Evolutionary conservation across 1,140 invertebrate species (phyloP).

Genomic region (Drosophila takahashii): DNA sequence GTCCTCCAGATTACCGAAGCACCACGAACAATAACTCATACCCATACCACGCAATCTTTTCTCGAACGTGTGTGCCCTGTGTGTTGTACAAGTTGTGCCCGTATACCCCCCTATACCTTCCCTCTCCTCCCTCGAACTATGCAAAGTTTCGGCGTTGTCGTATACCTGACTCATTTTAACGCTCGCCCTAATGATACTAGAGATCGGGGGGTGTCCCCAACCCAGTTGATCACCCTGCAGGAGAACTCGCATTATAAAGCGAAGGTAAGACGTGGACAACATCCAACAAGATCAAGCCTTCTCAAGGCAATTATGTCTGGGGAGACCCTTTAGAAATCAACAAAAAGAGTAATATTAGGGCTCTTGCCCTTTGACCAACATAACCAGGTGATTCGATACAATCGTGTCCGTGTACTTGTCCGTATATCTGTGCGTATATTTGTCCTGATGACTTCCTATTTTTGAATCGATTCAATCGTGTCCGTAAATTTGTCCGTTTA

Average conservation of each 20-base stretch:
- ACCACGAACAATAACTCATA: conserved; percentile 48
- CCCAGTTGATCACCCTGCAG: neutral
- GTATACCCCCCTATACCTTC: neutral
- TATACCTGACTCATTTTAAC: conserved; percentile 1
- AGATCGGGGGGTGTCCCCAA: neutral
- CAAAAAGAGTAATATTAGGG: neutral
- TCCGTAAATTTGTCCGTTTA: neutral
- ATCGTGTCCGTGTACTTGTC: neutral
- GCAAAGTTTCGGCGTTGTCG: conserved; percentile 7
- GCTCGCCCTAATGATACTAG: conserved; percentile 1
- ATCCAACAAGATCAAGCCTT: neutral
- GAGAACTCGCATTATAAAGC: neutral
- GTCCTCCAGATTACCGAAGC: conserved; percentile 53
- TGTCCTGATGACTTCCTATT: neutral
- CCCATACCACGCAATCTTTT: conserved; percentile 2
- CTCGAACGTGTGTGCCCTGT: neutral
- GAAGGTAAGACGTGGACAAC: neutral
- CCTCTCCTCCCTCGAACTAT: neutral
- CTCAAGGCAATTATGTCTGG: neutral
- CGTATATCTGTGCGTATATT: too few relatives aligned
- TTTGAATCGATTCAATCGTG: neutral
- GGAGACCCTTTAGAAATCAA: neutral
- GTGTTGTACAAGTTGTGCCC: conserved; percentile 3
- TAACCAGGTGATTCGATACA: too few relatives aligned
- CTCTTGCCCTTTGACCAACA: neutral